phyloP scores from a whole-genome alignment of 2,888 invertebrate genomes.

The Limulus polyphemus region DNA sequence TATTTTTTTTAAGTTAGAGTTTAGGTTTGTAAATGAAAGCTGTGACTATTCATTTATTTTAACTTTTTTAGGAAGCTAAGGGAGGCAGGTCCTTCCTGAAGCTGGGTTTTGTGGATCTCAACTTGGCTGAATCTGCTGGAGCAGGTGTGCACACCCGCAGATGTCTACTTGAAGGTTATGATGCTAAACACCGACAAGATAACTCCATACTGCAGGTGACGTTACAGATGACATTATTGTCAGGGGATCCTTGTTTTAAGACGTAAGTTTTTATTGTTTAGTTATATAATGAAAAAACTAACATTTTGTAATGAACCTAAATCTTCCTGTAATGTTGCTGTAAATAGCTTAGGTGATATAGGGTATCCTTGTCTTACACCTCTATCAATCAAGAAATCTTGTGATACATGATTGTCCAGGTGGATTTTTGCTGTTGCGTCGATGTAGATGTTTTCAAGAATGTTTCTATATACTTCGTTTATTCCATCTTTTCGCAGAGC shows the following conservation, averaged over 20 bases:
- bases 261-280: slow-evolving; percentile 54
- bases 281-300: too few relatives aligned
- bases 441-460: too few relatives aligned
- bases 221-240: slow-evolving; percentile 84
- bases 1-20: neutral
- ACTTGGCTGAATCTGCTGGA: slow-evolving; percentile 92
- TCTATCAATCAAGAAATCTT: too few relatives aligned
- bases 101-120: slow-evolving; percentile 93
- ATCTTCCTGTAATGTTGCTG: too few relatives aligned
- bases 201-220: slow-evolving; percentile 87
- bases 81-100: slow-evolving; percentile 80
- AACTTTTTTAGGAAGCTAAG: slow-evolving; percentile 48
- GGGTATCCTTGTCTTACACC: too few relatives aligned
- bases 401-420: too few relatives aligned
- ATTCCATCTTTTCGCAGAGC: too few relatives aligned
- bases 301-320: too few relatives aligned
- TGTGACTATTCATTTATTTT: slow-evolving; percentile 6
- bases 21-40: neutral
- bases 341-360: too few relatives aligned
- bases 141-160: slow-evolving; percentile 72
- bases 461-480: too few relatives aligned
- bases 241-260: slow-evolving; percentile 94
- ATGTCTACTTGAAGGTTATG: slow-evolving; percentile 90
- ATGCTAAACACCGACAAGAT: slow-evolving; percentile 72
- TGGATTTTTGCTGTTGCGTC: too few relatives aligned